Base-by-base conservation (phyloP, 2,888 invertebrate genomes). In the Palloptera scutellata region DNA sequence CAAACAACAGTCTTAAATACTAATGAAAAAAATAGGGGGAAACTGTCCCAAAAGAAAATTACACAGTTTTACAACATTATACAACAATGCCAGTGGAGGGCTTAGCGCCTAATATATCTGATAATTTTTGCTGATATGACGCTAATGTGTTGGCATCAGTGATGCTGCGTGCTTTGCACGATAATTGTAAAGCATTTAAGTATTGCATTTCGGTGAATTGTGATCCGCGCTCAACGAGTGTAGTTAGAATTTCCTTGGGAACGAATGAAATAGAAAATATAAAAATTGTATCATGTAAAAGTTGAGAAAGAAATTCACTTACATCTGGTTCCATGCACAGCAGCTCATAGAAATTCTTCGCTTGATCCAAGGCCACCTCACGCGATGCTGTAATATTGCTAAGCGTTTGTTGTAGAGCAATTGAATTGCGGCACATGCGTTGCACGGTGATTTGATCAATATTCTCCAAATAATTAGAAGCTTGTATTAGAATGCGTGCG, bases 181-280 rank as follows among this genome's bases (percentile, higher is more conserved):
- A 92, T 74, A 95, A 88, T 78, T 93, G 92, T 80, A 96, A 88
- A 48, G 95, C 92, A 83, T 94, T 93, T 81, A 92, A 89, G 82
- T 97, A 95, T 83, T 97, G 96, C 77, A 94, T 86, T 83, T 94
- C 93, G 0, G 92, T 91, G 85, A 95, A 96, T 82, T 93, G 92
- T 0, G 94, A 90, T 1, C 97, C 96, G 76, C 93, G 92, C 83
- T 96, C 96, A 58, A 94, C 88, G 12, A 97, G 91, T 42, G 89
- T 88, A 72, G 91, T 91, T 70, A 97, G 88, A 77, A 97, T 92
- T 85, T 95, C 94, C 94, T 94, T 85, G 13, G 81, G 80, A 15
- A 57, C 19, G 40, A 61, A 85, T 15, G 80, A 13, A 20, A 66
- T 65, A 52, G 15, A 40, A 41, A 19, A 30, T 17, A 58, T 19